These are phyloP conservation scores for Rhineura floridana DNA, from an alignment of 2,113 vertebrate species.

Conservation along the genomic window DNA sequence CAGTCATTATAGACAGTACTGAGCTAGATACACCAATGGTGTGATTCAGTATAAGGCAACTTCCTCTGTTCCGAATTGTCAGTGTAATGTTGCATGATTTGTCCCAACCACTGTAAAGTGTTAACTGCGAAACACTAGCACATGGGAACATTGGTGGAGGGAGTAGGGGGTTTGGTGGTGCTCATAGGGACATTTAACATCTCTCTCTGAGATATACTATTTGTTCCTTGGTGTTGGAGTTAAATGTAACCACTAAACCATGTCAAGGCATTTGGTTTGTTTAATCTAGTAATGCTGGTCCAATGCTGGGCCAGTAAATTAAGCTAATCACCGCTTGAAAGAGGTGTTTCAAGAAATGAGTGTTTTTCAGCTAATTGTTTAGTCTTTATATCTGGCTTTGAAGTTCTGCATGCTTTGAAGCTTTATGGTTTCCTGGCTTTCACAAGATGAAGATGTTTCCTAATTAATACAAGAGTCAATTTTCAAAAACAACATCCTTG, in stretches of 20 bases:
- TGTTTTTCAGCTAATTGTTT: slow-evolving; percentile 66
- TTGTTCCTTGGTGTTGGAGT: neutral
- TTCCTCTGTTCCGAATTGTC: neutral
- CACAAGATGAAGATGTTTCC: slow-evolving; percentile 54
- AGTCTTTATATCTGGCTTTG: slow-evolving; percentile 61
- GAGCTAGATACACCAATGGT: too few relatives aligned
- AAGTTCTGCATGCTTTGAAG: slow-evolving; percentile 69
- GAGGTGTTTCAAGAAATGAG: slow-evolving; percentile 34
- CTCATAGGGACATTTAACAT: neutral
- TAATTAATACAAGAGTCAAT: slow-evolving; percentile 51
- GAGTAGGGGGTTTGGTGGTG: too few relatives aligned
- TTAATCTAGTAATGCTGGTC: slow-evolving; percentile 11
- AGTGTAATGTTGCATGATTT: neutral
- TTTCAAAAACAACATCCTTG: slow-evolving; percentile 51
- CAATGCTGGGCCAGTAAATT: slow-evolving; percentile 59
- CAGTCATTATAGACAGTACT: too few relatives aligned
- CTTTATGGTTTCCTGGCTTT: slow-evolving; percentile 63
- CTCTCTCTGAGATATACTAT: neutral
- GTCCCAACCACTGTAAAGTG: neutral
- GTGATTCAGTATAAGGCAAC: too few relatives aligned
- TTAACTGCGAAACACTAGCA: neutral
- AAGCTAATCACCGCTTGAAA: slow-evolving; percentile 40
- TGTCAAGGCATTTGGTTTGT: slow-evolving; percentile 18
- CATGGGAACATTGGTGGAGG: neutral
- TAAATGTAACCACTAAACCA: slow-evolving; percentile 4